Percentiles rank a stretch among this genome's conserved stretches.
Evolutionary conservation across 1,140 invertebrate genomes (phyloP).

Genomic region (Drepana arcuata): DNA sequence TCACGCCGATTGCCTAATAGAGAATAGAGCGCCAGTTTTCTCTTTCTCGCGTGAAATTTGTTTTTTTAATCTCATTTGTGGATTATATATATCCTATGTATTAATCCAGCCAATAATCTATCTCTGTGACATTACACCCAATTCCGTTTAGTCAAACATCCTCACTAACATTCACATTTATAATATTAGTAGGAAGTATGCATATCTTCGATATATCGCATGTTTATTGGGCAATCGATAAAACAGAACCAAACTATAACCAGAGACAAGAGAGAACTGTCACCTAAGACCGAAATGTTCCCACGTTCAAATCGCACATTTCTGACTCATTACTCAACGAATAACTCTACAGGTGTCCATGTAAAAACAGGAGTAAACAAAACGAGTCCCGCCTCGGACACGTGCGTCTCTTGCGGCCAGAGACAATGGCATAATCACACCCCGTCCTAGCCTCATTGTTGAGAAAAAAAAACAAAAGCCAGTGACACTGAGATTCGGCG

Average conservation of each 20-base stretch:
- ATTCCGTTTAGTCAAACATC: neutral
- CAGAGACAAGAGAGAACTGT: neutral
- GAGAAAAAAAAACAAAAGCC: slow-evolving; percentile 30
- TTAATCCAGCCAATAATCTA: no score
- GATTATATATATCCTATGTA: no score
- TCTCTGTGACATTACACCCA: neutral
- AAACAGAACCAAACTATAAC: slow-evolving; percentile 5
- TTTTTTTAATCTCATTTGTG: no score
- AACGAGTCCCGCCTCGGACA: slow-evolving; percentile 46
- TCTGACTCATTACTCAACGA: slow-evolving; percentile 30
- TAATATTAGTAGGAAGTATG: neutral
- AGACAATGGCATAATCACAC: slow-evolving; percentile 35
- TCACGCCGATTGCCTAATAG: no score
- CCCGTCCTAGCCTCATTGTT: slow-evolving; percentile 13
- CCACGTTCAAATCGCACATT: slow-evolving; percentile 30
- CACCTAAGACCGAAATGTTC: slow-evolving; percentile 11
- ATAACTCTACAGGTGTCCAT: slow-evolving; percentile 45
- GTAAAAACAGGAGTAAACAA: slow-evolving; percentile 35
- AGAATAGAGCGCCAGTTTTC: no score
- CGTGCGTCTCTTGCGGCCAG: slow-evolving; percentile 55
- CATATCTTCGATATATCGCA: neutral
- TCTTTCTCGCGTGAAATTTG: no score
- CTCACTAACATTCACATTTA: no score
- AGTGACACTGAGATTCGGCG: slow-evolving; percentile 28
- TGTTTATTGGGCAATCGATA: neutral